Conservation (phyloP, 2,797 vertebrate species). For the Crossoptilon crossoptilon region DNA sequence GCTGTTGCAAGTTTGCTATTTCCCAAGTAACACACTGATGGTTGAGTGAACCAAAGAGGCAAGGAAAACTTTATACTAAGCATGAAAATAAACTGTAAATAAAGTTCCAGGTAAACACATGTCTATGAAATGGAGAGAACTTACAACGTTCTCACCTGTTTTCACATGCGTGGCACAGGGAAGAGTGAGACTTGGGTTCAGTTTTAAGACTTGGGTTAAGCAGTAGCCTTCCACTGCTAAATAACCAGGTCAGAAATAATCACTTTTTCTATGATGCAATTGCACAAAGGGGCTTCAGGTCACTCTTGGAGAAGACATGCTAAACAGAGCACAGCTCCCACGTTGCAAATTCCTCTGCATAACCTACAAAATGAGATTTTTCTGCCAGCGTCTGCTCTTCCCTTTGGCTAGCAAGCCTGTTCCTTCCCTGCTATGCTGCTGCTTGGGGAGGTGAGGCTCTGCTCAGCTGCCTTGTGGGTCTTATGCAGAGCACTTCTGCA, state of each 20-base stretch:
- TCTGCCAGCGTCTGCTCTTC: not conserved
- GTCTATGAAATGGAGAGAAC: not conserved
- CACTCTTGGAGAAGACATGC: not conserved
- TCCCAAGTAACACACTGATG: not conserved
- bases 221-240: not conserved
- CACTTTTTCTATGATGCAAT: not conserved
- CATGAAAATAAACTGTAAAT: not conserved
- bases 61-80: not conserved
- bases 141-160: not conserved
- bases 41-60: not conserved
- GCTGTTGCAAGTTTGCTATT: rapidly evolving
- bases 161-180: not conserved
- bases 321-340: not conserved
- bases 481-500: rapidly evolving
- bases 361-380: not conserved
- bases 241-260: not conserved
- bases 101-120: not conserved
- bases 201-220: not conserved
- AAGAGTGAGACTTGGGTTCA: not conserved
- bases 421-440: rapidly evolving
- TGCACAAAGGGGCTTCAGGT: rapidly evolving
- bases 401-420: not conserved
- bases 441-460: not conserved
- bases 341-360: not conserved
- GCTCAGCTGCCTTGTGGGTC: rapidly evolving